Percentiles rank a stretch among this genome's conserved stretches.
Conservation (phyloP, 2,113 vertebrate species). For the Laticauda colubrina region DNA sequence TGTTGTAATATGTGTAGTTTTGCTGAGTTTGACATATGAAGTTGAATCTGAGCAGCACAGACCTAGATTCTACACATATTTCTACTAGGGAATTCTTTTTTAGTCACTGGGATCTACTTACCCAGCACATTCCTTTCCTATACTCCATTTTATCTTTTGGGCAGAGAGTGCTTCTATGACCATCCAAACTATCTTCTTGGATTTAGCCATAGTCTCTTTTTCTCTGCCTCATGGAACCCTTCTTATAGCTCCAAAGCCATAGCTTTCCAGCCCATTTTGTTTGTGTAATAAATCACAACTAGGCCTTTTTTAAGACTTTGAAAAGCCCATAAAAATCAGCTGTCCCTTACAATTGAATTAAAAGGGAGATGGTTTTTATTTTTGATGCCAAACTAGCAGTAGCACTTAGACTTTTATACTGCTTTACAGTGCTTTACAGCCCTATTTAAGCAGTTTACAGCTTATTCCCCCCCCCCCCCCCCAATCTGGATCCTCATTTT, state of each 20-base stretch:
- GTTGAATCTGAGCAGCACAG: background rate
- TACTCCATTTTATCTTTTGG: background rate
- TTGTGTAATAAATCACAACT: background rate
- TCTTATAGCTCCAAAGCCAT: background rate
- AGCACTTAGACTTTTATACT: no score
- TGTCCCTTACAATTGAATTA: background rate
- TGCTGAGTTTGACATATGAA: background rate
- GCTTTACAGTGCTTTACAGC: no score
- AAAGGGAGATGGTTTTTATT: background rate
- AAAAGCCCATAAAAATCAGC: background rate
- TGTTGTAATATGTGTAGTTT: background rate
- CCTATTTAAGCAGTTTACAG: no score
- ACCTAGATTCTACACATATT: background rate
- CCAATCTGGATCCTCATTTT: no score
- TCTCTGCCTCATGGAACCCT: background rate
- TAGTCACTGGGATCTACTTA: conserved; percentile 10
- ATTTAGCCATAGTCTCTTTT: background rate
- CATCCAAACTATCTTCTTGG: background rate
- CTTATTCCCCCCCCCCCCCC: no score
- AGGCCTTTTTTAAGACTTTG: background rate
- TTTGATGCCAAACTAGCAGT: background rate
- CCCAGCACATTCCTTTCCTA: conserved; percentile 2
- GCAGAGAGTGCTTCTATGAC: background rate
- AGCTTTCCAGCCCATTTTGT: background rate
- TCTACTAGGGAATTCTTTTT: background rate